These are phyloP conservation scores for Zosterops lateralis DNA, from an alignment of 2,113 vertebrate species.

Conservation along the genomic window DNA sequence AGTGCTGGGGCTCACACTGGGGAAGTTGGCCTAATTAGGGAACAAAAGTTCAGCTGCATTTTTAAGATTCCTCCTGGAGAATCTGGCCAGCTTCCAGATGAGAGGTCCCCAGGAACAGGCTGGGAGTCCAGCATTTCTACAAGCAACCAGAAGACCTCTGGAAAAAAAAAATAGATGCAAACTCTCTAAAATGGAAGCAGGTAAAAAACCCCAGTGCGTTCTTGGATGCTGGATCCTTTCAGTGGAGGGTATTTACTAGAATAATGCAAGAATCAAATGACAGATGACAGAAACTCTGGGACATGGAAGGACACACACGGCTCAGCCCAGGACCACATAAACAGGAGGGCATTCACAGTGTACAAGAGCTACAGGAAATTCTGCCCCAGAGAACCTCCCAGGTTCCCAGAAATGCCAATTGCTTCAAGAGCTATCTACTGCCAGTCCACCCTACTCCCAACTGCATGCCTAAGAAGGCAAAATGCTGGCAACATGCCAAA, in stretches of 20 bases:
- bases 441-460: background rate
- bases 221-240: background rate
- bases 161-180: background rate
- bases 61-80: constrained; percentile 80
- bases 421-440: background rate
- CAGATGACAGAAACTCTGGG: background rate
- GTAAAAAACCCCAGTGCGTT: background rate
- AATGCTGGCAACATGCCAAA: background rate
- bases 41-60: constrained; percentile 87
- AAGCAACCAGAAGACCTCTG: constrained; percentile 32
- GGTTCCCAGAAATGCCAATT: background rate
- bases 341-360: background rate
- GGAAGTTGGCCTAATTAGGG: constrained; percentile 95
- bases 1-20: constrained; percentile 64
- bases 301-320: background rate
- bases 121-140: constrained; percentile 56
- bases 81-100: constrained; percentile 76
- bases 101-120: constrained; percentile 68
- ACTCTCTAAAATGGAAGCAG: background rate
- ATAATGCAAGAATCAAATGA: background rate
- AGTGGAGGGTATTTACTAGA: background rate
- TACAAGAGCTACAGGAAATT: background rate
- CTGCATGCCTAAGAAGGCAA: background rate
- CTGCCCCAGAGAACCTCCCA: background rate
- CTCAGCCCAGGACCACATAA: background rate